phyloP scores from a whole-genome alignment of 2,797 vertebrate species.

The Esox lucius region DNA sequence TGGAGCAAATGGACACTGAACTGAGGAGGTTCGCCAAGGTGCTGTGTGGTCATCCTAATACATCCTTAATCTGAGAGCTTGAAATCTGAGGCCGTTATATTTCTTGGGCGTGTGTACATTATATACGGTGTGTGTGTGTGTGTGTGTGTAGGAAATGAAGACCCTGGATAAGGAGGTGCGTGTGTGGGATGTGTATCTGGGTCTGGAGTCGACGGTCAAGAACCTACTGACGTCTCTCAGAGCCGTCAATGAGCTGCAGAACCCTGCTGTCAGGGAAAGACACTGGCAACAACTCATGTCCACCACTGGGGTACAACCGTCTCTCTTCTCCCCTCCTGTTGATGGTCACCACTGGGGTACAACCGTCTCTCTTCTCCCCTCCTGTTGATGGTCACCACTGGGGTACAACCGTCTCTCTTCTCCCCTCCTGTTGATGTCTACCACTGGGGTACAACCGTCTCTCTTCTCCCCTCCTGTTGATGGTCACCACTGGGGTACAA shows the following conservation, averaged over 20 bases:
- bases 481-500: too few relatives aligned
- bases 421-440: too few relatives aligned
- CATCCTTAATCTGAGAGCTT: background rate
- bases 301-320: slow-evolving; percentile 59
- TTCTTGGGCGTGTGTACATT: background rate
- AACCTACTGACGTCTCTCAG: slow-evolving; percentile 76
- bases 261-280: slow-evolving; percentile 68
- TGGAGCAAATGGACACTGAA: slow-evolving; percentile 88
- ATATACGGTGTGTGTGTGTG: background rate
- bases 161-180: slow-evolving; percentile 78
- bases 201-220: slow-evolving; percentile 74
- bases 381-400: too few relatives aligned
- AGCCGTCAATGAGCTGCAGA: slow-evolving; percentile 79
- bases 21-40: slow-evolving; percentile 85
- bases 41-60: background rate
- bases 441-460: slow-evolving; percentile 44
- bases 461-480: too few relatives aligned
- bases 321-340: slow-evolving; percentile 40
- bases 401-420: slow-evolving; percentile 44
- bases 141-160: slow-evolving; percentile 72
- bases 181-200: slow-evolving; percentile 68
- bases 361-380: background rate
- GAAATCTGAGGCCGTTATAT: background rate
- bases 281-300: slow-evolving; percentile 81
- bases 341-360: slow-evolving; percentile 71